Percentiles rank a stretch among this genome's conserved stretches.
These are phyloP conservation scores for Bembecia ichneumoniformis DNA, from an alignment of 2,888 invertebrate species.

Conservation along the genomic window DNA sequence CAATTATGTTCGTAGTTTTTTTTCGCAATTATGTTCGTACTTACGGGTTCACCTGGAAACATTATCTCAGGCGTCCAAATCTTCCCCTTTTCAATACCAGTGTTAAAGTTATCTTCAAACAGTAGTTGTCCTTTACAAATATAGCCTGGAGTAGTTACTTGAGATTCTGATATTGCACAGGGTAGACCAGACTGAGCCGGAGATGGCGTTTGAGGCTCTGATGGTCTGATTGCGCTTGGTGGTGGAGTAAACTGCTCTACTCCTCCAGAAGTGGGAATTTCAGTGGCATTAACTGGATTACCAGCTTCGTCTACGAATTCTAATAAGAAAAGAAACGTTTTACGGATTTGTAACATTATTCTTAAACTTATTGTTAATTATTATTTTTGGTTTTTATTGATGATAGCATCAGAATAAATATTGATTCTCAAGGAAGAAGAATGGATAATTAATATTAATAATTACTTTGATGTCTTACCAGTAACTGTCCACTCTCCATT, in stretches of 20 bases:
- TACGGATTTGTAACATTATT: not conserved
- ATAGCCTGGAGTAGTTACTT: conserved; percentile 40
- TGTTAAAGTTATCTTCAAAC: conserved; percentile 75
- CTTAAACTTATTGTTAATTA: not conserved
- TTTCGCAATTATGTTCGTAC: conserved; percentile 13
- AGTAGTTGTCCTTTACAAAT: conserved; percentile 73
- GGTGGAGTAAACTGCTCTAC: conserved; percentile 1
- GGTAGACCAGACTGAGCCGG: conserved; percentile 23
- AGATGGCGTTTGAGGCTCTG: conserved; percentile 6
- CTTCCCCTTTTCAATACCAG: conserved; percentile 45
- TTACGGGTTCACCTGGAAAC: conserved; percentile 75
- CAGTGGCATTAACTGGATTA: conserved; percentile 21
- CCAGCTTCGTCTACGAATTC: conserved; percentile 49
- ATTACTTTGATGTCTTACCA: conserved; percentile 33
- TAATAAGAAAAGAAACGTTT: conserved; percentile 10
- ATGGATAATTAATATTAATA: not conserved
- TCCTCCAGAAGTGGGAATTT: not conserved
- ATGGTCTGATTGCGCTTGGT: conserved; percentile 2
- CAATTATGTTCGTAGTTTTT: too few relatives aligned
- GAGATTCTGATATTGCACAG: conserved; percentile 42
- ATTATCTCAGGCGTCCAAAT: conserved; percentile 72
- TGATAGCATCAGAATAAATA: too few relatives aligned
- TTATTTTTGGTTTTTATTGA: too few relatives aligned
- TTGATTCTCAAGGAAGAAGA: too few relatives aligned
- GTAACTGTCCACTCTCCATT: conserved; percentile 72